phyloP scores from a whole-genome alignment of 2,113 vertebrate species.

The Cyphomyrus discorhynchus region DNA sequence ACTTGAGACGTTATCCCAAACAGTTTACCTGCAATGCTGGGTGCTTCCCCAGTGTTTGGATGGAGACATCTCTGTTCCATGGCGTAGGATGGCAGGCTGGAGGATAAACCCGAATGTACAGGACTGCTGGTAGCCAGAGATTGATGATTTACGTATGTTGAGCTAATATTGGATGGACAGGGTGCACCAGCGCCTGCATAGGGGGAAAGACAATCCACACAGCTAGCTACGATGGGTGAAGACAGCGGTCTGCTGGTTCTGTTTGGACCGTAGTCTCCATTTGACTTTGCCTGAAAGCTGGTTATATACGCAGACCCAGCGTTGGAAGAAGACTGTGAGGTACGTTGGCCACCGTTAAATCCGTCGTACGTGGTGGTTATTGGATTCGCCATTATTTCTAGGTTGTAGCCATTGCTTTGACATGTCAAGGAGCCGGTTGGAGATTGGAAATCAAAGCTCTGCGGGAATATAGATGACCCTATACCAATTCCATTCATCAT shows the following conservation, averaged over 20 bases:
- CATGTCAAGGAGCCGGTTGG: conserved; percentile 74
- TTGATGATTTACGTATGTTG: conserved; percentile 88
- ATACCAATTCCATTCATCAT: conserved; percentile 87
- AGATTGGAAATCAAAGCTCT: conserved; percentile 87
- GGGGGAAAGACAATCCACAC: conserved; percentile 81
- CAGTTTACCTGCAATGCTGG: conserved; percentile 79
- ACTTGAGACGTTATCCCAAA: not conserved
- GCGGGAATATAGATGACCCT: conserved; percentile 76
- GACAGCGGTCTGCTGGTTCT: conserved; percentile 81
- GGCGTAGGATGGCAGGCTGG: conserved; percentile 75
- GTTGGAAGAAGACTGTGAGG: conserved; percentile 76
- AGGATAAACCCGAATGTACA: conserved; percentile 68
- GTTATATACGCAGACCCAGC: conserved; percentile 84
- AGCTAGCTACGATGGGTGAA: conserved; percentile 71
- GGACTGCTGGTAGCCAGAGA: conserved; percentile 64
- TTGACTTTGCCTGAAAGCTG: conserved; percentile 72
- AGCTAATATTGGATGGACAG: conserved; percentile 77
- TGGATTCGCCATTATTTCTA: conserved; percentile 78
- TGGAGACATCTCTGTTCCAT: conserved; percentile 87
- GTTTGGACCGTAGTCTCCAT: conserved; percentile 77
- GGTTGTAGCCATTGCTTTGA: conserved; percentile 70
- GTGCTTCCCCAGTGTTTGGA: conserved; percentile 72
- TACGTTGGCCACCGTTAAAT: conserved; percentile 69
- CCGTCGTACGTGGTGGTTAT: conserved; percentile 72
- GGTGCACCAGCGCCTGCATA: conserved; percentile 76